Conservation (phyloP, 2,113 vertebrate genomes). For the Brachyhypopomus gauderio region DNA sequence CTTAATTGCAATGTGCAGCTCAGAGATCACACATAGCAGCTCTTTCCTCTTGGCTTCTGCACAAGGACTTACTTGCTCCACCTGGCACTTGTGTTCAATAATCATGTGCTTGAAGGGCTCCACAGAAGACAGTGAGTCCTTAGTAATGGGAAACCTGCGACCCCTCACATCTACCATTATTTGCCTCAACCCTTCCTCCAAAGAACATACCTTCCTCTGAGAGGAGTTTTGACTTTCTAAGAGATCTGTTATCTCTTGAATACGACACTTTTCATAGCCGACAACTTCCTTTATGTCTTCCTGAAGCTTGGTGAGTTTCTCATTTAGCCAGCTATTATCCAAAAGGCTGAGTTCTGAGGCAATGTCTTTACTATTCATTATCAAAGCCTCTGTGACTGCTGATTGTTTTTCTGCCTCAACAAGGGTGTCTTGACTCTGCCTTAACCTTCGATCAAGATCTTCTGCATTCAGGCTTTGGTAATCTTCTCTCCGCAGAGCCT, state of each 20-base stretch:
- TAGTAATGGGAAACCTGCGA: slow-evolving; percentile 68
- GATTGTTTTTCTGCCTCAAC: slow-evolving; percentile 74
- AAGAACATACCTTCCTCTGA: slow-evolving; percentile 59
- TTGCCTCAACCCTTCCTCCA: slow-evolving; percentile 74
- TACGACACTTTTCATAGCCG: slow-evolving; percentile 73
- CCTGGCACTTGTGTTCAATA: slow-evolving; percentile 65
- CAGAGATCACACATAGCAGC: slow-evolving; percentile 61
- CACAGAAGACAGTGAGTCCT: slow-evolving; percentile 58
- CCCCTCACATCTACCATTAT: slow-evolving; percentile 62
- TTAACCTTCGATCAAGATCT: slow-evolving; percentile 67
- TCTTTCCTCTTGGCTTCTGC: slow-evolving; percentile 64
- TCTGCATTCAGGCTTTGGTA: slow-evolving; percentile 50
- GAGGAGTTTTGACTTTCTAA: slow-evolving; percentile 66
- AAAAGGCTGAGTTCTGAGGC: slow-evolving; percentile 76
- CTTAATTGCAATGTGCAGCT: slow-evolving; percentile 72
- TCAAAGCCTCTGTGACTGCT: slow-evolving; percentile 69
- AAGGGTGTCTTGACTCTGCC: slow-evolving; percentile 70
- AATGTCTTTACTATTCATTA: slow-evolving; percentile 73
- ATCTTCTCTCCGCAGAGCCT: slow-evolving; percentile 52
- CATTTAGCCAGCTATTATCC: slow-evolving; percentile 79
- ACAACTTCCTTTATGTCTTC: slow-evolving; percentile 72
- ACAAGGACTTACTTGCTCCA: slow-evolving; percentile 64
- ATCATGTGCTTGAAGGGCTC: slow-evolving; percentile 65
- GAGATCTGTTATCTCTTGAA: slow-evolving; percentile 71
- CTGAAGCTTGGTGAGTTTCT: slow-evolving; percentile 78